phyloP scores from a whole-genome alignment of 2,113 vertebrate genomes.

The Phainopepla nitens region DNA sequence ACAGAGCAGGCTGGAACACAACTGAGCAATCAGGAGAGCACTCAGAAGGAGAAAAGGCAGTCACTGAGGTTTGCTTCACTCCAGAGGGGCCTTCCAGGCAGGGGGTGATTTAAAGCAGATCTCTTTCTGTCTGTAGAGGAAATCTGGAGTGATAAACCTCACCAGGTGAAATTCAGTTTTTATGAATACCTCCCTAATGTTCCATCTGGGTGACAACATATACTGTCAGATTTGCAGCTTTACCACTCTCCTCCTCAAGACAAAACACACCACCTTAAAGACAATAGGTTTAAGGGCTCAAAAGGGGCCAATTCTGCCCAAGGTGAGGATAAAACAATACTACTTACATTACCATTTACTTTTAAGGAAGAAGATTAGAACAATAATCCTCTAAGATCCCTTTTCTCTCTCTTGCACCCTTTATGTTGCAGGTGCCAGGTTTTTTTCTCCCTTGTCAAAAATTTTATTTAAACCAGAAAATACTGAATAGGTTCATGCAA shows the following conservation, averaged over 20 bases:
- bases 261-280: slow-evolving; percentile 9
- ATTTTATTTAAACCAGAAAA: neutral
- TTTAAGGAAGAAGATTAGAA: neutral
- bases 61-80: neutral
- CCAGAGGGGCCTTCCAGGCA: neutral
- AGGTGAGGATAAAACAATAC: neutral
- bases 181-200: slow-evolving; percentile 4
- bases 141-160: slow-evolving; percentile 16
- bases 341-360: neutral
- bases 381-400: neutral
- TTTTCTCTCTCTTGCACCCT: neutral
- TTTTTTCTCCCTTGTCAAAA: neutral
- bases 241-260: neutral
- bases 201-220: slow-evolving; percentile 1
- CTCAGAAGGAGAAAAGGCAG: neutral
- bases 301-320: neutral
- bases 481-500: neutral
- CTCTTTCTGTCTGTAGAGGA: neutral
- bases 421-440: neutral
- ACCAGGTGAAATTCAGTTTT: slow-evolving; percentile 14
- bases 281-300: neutral
- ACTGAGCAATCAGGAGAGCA: neutral
- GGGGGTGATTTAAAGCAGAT: slow-evolving; percentile 25
- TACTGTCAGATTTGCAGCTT: slow-evolving; percentile 23
- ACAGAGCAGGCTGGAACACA: neutral